A percentile compares a stretch with the other conserved stretches of the same genome.
Evolutionary conservation across 2,888 invertebrate genomes (phyloP).

Genomic region (Aphrophora alni): DNA sequence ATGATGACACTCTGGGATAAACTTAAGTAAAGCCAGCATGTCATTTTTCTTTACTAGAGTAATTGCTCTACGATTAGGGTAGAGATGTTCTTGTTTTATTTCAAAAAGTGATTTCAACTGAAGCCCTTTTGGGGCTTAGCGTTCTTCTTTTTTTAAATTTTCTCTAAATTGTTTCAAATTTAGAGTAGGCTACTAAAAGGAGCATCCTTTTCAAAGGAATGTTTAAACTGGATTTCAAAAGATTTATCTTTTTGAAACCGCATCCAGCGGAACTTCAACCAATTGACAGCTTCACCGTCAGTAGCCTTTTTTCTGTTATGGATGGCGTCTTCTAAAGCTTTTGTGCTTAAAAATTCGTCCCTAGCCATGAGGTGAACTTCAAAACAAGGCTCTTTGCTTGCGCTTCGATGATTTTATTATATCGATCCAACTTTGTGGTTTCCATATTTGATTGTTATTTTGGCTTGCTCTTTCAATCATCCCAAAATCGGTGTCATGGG

Average conservation of each 20-base stretch:
- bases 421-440: neutral
- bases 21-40: neutral
- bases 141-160: slow-evolving; percentile 15
- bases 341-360: too few relatives aligned
- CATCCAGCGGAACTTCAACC: slow-evolving; percentile 41
- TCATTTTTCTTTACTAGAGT: slow-evolving; percentile 9
- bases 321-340: neutral
- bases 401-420: neutral
- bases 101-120: slow-evolving; percentile 21
- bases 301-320: slow-evolving; percentile 28
- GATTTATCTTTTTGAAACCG: slow-evolving; percentile 34
- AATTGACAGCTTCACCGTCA: slow-evolving; percentile 36
- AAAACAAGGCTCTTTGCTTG: neutral
- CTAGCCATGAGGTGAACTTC: too few relatives aligned
- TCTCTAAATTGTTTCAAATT: neutral
- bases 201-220: neutral
- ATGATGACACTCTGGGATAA: slow-evolving; percentile 15
- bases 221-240: too few relatives aligned
- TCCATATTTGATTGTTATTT: neutral
- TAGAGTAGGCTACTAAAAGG: neutral
- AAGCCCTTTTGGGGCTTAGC: slow-evolving; percentile 21
- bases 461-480: slow-evolving; percentile 22
- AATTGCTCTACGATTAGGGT: slow-evolving; percentile 10
- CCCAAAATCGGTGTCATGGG: slow-evolving; percentile 25
- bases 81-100: slow-evolving; percentile 14